These are phyloP conservation scores for Nothoprocta pentlandii DNA, from an alignment of 2,113 vertebrate genomes.

Conservation along the genomic window DNA sequence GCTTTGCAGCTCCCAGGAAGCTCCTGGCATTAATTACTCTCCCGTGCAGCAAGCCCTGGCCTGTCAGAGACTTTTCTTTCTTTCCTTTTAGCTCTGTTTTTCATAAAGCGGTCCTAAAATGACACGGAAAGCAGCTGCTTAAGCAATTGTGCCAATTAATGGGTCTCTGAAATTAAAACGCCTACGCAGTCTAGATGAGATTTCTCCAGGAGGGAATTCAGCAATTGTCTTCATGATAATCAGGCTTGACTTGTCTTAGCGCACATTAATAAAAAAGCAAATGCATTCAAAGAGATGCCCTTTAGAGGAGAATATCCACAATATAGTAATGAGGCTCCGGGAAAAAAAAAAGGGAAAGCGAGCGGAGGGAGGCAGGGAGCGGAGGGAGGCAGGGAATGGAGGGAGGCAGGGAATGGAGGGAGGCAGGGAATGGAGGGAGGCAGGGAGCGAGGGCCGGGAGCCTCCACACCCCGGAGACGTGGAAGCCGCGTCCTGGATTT, in stretches of 20 bases:
- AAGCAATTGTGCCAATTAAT: conserved; percentile 85
- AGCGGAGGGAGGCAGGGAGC: not conserved
- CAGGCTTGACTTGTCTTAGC: conserved; percentile 82
- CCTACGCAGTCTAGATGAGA: conserved; percentile 79
- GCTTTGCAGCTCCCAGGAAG: not conserved
- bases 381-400: not conserved
- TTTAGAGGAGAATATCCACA: conserved; percentile 81
- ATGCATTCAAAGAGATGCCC: conserved; percentile 80
- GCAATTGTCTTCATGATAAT: conserved; percentile 85
- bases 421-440: not conserved
- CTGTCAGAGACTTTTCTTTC: conserved; percentile 4
- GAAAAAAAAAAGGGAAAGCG: not conserved
- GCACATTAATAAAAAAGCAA: conserved; percentile 82
- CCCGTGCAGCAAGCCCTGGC: conserved; percentile 29
- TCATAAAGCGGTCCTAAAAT: conserved; percentile 79
- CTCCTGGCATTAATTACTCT: conserved; percentile 49
- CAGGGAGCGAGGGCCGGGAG: conserved; percentile 60
- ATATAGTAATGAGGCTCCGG: conserved; percentile 78
- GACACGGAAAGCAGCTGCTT: conserved; percentile 82
- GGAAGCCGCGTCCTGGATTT: conserved; percentile 55
- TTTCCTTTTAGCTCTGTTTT: conserved; percentile 61
- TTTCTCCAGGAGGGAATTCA: conserved; percentile 81
- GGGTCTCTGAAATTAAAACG: conserved; percentile 84
- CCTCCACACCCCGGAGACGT: conserved; percentile 29
- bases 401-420: not conserved